Evolutionary conservation across 2,888 invertebrate genomes (phyloP), one percentile per base, ranked within the genome.

Genomic region (Eremobia ochroleuca): DNA sequence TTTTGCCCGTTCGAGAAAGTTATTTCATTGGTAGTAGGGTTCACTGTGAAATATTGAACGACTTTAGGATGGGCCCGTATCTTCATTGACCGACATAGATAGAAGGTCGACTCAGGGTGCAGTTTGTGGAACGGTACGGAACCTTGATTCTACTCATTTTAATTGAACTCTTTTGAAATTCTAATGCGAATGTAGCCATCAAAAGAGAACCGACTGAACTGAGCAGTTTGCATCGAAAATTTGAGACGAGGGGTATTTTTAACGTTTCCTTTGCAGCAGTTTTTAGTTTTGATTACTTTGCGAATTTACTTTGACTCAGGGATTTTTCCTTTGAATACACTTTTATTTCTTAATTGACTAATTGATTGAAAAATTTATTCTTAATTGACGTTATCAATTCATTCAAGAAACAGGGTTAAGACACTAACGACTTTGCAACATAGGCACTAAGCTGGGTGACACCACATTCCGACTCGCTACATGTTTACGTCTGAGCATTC

Each of bases 81-180:
- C 5, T 46, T 46, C 18, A 1, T 46, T 18, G 46, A 46, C 46
- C 5, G 46, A 18, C 5, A 18, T 46, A 46, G 15, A 46, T 13
- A 43, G 43, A 15, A 43, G 46, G 49, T 15, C 49, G n/a, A n/a
- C n/a, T n/a, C n/a, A n/a, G n/a, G n/a, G 34, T 34, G 2, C 34
- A 3, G 34, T 34, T 4, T 2, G 2, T 18, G 18, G 18, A 25
- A 34, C 4, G 61, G 25, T 31, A 61, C 31, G 21, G 34, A 61
- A 61, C 61, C 34, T 61, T 11, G 25, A 34, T 59, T 31, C 28
- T n/a, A n/a, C 55, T 31, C 4, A 59, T 34, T 62, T 87, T 82
- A 82, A 85, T 85, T 85, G 78, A 85, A 77, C 79, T 74, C 73
- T 79, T 76, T 85, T 82, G 73, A 85, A 85, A 75, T 78, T 66